Base-by-base conservation (phyloP, 2,888 invertebrate species). In the Drymonia ruficornis region DNA sequence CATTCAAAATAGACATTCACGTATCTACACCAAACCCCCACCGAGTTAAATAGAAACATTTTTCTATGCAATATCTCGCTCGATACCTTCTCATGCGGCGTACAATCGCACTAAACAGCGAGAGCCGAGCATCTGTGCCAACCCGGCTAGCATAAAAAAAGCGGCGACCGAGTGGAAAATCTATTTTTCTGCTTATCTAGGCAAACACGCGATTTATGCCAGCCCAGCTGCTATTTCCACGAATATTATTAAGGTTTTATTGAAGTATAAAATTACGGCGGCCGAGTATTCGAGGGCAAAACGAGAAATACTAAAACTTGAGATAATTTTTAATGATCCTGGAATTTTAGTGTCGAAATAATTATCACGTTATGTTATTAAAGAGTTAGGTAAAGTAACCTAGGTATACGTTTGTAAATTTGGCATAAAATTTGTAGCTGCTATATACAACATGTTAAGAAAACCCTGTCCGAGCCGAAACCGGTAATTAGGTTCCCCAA, bases 131-230 rank as follows among this genome's bases (percentile, higher is more conserved):
- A 16, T 16, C 42, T 11, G 16, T 18, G 36, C 36, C 12, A 3
- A 9, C 43, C 13, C 43, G 11, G 9, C 13, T 19, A 4, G 18
- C 13, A 28, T 45, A 45, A 45, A 43, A 44, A 42, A 44, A n/a
- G n/a, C 9, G 23, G 19, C 44, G 12, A 13, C 44, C 23, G 16
- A 23, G 23, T 23, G 44, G 23, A 44, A 23, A 44, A 45, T 28
- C 45, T 45, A 45, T 45, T 45, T 44, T 45, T 45, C 45, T 45
- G 28, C 45, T 45, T 45, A 45, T 45, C 45, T 28, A 28, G 45
- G 45, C 45, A 28, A 28, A 45, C 28, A 45, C 45, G 45, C 23
- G n/a, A 45, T 28, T 28, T 45, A 23, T 45, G 28, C 44, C 23
- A 13, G 23, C 45, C 28, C 45, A 19, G 28, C 28, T 45, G 28